Conservation (phyloP, 2,888 invertebrate genomes). For the Uropetala carovei region DNA sequence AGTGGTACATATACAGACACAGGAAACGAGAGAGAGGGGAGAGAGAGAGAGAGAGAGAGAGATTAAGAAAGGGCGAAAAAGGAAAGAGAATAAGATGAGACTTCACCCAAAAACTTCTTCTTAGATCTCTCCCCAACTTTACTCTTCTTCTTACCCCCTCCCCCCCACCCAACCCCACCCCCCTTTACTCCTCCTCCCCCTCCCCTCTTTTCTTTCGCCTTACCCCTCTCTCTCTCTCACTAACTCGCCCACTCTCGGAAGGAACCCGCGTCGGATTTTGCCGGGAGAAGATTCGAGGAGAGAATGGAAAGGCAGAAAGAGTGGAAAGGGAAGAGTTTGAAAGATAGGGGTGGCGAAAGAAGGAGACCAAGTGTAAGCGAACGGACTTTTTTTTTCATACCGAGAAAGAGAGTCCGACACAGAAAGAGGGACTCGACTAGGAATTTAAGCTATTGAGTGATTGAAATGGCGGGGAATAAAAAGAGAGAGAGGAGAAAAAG, state of each 20-base stretch:
- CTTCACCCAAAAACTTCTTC: conserved; percentile 2
- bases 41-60: neutral
- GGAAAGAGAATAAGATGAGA: neutral
- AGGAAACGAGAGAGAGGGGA: neutral
- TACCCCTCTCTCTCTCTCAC: neutral
- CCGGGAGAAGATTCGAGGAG: neutral
- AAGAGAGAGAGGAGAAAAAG: neutral
- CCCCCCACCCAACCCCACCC: too few species aligned
- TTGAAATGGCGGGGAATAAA: neutral
- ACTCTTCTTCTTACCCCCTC: neutral
- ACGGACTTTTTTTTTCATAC: too few species aligned
- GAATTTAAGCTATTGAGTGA: neutral
- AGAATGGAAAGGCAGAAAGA: neutral
- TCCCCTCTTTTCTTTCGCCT: neutral
- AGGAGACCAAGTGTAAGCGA: too few species aligned
- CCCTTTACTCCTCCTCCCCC: neutral
- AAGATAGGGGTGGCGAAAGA: neutral
- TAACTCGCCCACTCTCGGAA: neutral
- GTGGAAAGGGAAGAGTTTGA: neutral
- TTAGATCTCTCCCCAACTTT: neutral
- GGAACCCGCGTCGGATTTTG: neutral
- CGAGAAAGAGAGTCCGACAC: too few species aligned
- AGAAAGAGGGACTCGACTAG: too few species aligned
- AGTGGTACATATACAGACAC: too few species aligned
- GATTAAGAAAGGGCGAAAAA: neutral